Base-by-base conservation (phyloP, 30 jellyfish, hydroid and myxozoan species). In the Turritopsis dohrnii region DNA sequence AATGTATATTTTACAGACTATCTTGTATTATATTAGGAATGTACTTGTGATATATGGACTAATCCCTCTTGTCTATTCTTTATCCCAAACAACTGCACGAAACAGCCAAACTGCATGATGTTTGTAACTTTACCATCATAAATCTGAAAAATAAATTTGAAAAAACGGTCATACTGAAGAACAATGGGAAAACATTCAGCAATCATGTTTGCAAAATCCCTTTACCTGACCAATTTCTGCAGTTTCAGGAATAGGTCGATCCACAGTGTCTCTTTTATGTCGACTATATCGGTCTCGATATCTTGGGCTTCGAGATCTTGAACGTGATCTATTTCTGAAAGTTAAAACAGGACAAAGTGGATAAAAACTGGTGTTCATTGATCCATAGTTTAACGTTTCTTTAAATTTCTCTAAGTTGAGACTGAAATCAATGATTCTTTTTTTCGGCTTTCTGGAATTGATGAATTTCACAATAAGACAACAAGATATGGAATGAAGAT, bases 61-160 rank as follows among this genome's bases (percentile, higher is more conserved):
- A 95, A 91, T 18, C 99, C 99, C 71, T 95, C 97, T 54, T 87
- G 96, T 54, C 96, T 71, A 4, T 92, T 91, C 65, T 86, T 82
- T 60, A 95, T 79, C 7, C 97, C 97, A 86, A 85, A 86, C 30
- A 95, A 66, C 41, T 94, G 97, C 7, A 89, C 96, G 80, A 95
- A 95, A 72, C 99, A 95, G 17, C 99, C 99, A 83, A 95, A 95
- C 85, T 95, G 96, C 97, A 95, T 87, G 18, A 90, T 95, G 81
- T 89, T 95, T 31, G 97, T 95, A 19, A 95, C 83, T 72, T 92
- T 86, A 1, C 96, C 99, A 83, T 90, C 97, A 89, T 95, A 95
- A 0, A 95, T 95, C 96, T 95, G 52, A 0, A 28, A 75, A 28
- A 26, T 8, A 0, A 75, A 28, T 13, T 1, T n/a, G 17, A 52